phyloP scores from a whole-genome alignment of 1,140 invertebrate genomes.

The Bombus ignitus region DNA sequence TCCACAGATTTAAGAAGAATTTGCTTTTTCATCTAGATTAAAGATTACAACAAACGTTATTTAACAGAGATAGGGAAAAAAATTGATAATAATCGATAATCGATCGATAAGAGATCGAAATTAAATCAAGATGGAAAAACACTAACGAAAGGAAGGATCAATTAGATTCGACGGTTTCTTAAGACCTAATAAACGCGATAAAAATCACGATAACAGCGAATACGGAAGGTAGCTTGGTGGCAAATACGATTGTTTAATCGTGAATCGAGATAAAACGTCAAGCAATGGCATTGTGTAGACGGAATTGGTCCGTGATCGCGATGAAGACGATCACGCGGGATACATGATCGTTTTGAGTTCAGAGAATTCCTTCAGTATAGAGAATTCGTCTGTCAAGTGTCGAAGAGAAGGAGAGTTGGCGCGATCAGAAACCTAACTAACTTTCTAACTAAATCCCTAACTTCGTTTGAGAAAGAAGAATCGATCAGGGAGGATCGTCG shows the following conservation, averaged over 20 bases:
- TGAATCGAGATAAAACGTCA: conserved; percentile 50
- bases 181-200: conserved; percentile 17
- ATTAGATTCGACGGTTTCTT: not conserved
- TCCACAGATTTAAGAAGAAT: not conserved
- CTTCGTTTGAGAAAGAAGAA: not conserved
- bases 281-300: not conserved
- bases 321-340: not conserved
- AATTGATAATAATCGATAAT: not conserved
- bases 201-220: conserved; percentile 36
- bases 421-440: no score
- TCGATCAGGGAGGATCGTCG: not conserved
- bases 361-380: not conserved
- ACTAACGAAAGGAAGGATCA: not conserved
- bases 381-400: not conserved
- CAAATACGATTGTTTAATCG: conserved; percentile 51
- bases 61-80: not conserved
- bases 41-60: not conserved
- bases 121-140: not conserved
- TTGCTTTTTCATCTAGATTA: not conserved
- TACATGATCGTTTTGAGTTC: not conserved
- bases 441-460: no score
- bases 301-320: not conserved
- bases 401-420: not conserved
- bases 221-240: conserved; percentile 1
- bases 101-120: not conserved